Conservation (phyloP, 2,113 vertebrate genomes). For the Corythornis vintsioides region DNA sequence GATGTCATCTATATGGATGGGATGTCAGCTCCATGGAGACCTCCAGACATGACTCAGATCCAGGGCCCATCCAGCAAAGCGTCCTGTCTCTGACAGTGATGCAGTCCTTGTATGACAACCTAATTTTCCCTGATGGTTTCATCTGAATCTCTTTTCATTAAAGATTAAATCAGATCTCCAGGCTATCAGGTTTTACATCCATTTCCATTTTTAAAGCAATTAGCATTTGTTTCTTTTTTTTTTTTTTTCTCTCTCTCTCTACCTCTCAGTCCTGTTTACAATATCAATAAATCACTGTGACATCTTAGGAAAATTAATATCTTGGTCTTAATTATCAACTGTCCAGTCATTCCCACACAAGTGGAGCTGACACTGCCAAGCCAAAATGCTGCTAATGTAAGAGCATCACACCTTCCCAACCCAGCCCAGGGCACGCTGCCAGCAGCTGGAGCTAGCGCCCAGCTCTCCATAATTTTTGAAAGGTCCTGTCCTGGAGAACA, state of each 20-base stretch:
- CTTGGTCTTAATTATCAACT: constrained; percentile 39
- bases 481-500: no score
- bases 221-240: not conserved
- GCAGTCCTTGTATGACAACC: constrained; percentile 57
- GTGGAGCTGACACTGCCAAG: rapidly evolving
- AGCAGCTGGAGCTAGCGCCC: not conserved
- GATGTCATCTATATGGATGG: not conserved
- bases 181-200: constrained; percentile 22
- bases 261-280: constrained; percentile 20
- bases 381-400: not conserved
- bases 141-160: constrained; percentile 31
- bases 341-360: not conserved
- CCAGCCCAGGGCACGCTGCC: not conserved
- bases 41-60: not conserved
- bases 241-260: not conserved
- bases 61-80: rapidly evolving
- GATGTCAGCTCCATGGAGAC: not conserved
- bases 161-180: constrained; percentile 49
- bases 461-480: not conserved
- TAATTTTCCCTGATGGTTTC: constrained; percentile 44
- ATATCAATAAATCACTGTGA: constrained; percentile 22
- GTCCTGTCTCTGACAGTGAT: constrained; percentile 24
- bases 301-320: constrained; percentile 44
- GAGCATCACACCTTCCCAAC: not conserved
- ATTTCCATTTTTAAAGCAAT: constrained; percentile 45